Conservation (phyloP, 92 coral and sea anemone genomes). For the Parazoanthus darwini region DNA sequence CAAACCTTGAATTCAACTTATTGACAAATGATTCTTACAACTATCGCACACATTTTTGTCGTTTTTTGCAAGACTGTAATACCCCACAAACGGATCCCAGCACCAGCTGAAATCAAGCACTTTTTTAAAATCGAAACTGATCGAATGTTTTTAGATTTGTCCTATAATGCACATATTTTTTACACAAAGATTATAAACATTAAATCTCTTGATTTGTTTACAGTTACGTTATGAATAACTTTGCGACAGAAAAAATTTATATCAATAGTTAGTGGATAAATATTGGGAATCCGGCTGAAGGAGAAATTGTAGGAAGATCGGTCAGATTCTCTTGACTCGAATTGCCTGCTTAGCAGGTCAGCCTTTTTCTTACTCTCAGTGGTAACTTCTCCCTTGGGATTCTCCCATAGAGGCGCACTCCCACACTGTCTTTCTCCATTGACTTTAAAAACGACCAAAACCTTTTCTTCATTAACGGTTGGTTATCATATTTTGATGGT, state of each 20-base stretch:
- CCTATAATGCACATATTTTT: too few relatives aligned
- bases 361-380: neutral
- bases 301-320: slow-evolving; percentile 21
- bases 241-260: neutral
- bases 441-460: slow-evolving; percentile 38
- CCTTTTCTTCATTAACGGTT: slow-evolving; percentile 29
- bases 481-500: neutral
- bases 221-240: too few relatives aligned
- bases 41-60: too few relatives aligned
- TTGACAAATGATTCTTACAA: too few relatives aligned
- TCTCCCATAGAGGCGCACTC: slow-evolving; percentile 18
- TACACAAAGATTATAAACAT: too few relatives aligned
- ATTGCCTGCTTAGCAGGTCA: slow-evolving; percentile 14
- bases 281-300: slow-evolving; percentile 23
- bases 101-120: too few relatives aligned
- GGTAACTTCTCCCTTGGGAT: neutral
- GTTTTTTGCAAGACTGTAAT: too few relatives aligned
- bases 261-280: slow-evolving; percentile 25
- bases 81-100: too few relatives aligned
- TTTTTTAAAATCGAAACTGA: too few relatives aligned
- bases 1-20: too few relatives aligned
- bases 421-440: slow-evolving; percentile 34
- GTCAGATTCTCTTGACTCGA: slow-evolving; percentile 35
- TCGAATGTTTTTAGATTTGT: too few relatives aligned
- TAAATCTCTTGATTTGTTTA: too few relatives aligned